These are phyloP conservation scores for Cephalopachus bancanus DNA, from an alignment of 2,797 vertebrate genomes.

Conservation along the genomic window DNA sequence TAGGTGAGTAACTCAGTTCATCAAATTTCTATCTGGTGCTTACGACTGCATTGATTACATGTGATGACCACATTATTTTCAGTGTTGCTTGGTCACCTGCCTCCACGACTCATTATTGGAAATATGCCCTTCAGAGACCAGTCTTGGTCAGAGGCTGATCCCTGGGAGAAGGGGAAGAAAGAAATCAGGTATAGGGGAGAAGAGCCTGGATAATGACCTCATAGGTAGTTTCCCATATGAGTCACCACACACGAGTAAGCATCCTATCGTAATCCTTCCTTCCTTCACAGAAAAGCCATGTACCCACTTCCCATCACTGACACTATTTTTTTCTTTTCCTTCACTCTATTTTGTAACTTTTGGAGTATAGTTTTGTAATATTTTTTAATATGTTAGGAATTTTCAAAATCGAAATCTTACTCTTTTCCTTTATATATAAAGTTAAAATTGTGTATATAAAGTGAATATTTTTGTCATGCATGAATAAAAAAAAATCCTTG, in stretches of 20 bases:
- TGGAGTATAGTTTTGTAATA: neutral
- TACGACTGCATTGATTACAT: too few species aligned
- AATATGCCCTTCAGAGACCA: too few species aligned
- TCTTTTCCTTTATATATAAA: conserved; percentile 16
- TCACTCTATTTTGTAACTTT: neutral
- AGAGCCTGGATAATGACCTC: too few species aligned
- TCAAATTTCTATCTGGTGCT: too few species aligned
- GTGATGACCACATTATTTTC: too few species aligned
- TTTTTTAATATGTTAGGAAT: conserved; percentile 15
- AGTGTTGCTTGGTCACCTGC: too few species aligned
- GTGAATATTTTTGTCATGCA: neutral
- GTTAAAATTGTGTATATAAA: neutral
- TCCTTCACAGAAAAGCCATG: neutral
- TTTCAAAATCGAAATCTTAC: conserved; percentile 44
- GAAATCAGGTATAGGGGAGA: too few species aligned
- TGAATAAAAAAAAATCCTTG: neutral
- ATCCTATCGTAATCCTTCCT: neutral
- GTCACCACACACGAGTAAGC: neutral
- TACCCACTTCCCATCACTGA: neutral
- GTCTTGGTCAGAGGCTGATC: too few species aligned
- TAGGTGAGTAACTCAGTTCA: too few species aligned
- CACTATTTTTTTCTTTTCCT: neutral
- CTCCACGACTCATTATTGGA: too few species aligned
- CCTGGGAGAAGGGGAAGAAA: too few species aligned
- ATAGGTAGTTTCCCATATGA: too few species aligned